These are phyloP conservation scores for Sphenodon punctatus DNA, from an alignment of 2,797 vertebrate genomes.

Conservation along the genomic window DNA sequence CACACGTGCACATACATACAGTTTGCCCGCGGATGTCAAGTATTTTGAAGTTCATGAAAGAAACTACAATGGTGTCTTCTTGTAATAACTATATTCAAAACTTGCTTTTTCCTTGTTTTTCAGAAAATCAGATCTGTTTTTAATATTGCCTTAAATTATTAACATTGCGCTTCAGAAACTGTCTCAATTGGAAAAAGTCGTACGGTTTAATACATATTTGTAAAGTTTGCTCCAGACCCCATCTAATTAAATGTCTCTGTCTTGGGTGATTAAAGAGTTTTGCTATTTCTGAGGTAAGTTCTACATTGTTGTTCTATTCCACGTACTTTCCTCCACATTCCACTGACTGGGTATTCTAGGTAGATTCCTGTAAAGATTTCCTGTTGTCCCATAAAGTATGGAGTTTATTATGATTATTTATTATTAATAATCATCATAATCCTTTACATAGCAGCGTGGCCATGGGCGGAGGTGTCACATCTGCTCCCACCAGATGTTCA, in stretches of 20 bases:
- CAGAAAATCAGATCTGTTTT: not conserved
- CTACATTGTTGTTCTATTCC: constrained; percentile 4
- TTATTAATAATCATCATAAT: too few relatives aligned
- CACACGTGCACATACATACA: too few relatives aligned
- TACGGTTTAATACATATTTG: constrained; percentile 20
- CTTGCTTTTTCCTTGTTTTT: not conserved
- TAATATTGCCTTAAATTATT: constrained; percentile 1
- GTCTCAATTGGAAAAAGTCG: constrained; percentile 47
- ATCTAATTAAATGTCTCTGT: constrained; percentile 43
- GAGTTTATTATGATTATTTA: constrained; percentile 4
- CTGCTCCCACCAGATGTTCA: too few relatives aligned
- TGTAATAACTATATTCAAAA: not conserved
- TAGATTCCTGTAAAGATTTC: not conserved
- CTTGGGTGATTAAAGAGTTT: not conserved
- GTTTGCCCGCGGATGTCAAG: too few relatives aligned
- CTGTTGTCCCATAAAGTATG: not conserved
- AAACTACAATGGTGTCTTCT: not conserved
- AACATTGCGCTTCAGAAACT: not conserved
- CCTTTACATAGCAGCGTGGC: too few relatives aligned
- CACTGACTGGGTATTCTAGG: constrained; percentile 1
- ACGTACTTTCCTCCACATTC: not conserved
- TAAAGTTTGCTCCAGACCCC: constrained; percentile 29
- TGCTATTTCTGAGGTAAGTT: constrained; percentile 2
- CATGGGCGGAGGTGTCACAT: too few relatives aligned
- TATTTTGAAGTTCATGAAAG: not conserved